These are phyloP conservation scores for Campoletis raptor DNA, from an alignment of 2,888 invertebrate species.

Conservation along the genomic window DNA sequence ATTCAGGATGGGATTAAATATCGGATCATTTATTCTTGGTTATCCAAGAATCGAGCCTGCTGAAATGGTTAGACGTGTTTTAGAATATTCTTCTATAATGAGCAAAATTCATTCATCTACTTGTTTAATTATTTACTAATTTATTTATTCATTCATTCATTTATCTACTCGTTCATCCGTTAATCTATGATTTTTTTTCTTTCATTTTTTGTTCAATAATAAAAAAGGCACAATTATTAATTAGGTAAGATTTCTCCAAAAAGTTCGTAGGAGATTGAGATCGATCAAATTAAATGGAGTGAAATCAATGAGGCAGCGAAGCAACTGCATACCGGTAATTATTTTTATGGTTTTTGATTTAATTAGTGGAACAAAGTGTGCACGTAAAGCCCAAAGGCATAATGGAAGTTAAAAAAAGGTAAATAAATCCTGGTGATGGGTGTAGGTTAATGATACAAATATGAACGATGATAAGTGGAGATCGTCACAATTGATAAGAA, in stretches of 20 bases:
- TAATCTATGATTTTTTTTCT: not conserved
- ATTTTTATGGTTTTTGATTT: not conserved
- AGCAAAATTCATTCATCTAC: no score
- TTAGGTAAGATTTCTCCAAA: constrained; percentile 86
- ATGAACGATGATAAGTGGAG: constrained; percentile 77
- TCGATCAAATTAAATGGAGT: constrained; percentile 86
- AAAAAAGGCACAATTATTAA: not conserved
- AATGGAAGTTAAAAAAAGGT: constrained; percentile 20
- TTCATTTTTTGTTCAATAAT: not conserved
- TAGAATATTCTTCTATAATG: no score
- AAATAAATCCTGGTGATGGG: constrained; percentile 74
- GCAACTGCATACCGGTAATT: constrained; percentile 18
- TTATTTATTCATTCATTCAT: not conserved
- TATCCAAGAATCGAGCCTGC: constrained; percentile 86
- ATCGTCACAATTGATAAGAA: constrained; percentile 74
- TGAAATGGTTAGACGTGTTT: constrained; percentile 85
- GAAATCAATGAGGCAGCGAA: constrained; percentile 82
- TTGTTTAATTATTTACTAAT: not conserved
- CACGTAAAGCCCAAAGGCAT: constrained; percentile 9
- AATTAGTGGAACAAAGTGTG: not conserved
- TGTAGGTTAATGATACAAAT: constrained; percentile 77
- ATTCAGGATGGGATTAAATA: constrained; percentile 85
- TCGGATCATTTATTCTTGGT: constrained; percentile 85
- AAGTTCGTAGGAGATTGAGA: constrained; percentile 86
- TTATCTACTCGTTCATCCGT: not conserved